Percentiles rank a stretch among this genome's conserved stretches.
These are phyloP conservation scores for Agrenia bidenticulata DNA, from an alignment of 2,888 invertebrate genomes.

Conservation along the genomic window DNA sequence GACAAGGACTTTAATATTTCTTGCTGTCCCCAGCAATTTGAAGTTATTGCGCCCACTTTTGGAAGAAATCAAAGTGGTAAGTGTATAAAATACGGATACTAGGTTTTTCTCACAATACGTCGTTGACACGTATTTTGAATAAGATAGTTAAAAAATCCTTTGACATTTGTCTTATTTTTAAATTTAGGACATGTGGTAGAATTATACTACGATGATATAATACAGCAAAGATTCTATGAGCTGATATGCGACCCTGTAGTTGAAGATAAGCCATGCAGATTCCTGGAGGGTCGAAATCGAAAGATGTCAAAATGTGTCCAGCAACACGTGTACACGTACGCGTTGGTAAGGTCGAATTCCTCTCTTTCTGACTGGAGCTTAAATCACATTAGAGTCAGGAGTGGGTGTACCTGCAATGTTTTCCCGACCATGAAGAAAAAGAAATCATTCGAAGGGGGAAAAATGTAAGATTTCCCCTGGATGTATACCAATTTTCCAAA, in stretches of 20 bases:
- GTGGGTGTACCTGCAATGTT: constrained; percentile 50
- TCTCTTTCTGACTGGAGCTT: constrained; percentile 42
- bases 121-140: constrained; percentile 1
- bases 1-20: not conserved
- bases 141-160: not conserved
- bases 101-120: not conserved
- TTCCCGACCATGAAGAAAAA: constrained; percentile 20
- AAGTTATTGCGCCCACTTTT: constrained; percentile 46
- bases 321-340: constrained; percentile 48
- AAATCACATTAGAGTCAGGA: constrained; percentile 48
- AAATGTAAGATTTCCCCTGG: not conserved
- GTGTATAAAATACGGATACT: not conserved
- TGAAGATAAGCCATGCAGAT: constrained; percentile 44
- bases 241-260: constrained; percentile 43
- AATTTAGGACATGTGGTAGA: constrained; percentile 47
- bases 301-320: constrained; percentile 46
- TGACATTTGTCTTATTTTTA: not conserved
- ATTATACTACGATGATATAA: constrained; percentile 45
- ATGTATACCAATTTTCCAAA: too few relatives aligned
- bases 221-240: constrained; percentile 49
- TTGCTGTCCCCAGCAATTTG: constrained; percentile 46
- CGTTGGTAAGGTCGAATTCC: constrained; percentile 37
- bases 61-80: constrained; percentile 49
- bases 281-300: constrained; percentile 39
- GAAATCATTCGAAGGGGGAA: not conserved